Evolutionary conservation across 2,888 invertebrate genomes (phyloP), one percentile per base, ranked within the genome.

Genomic region (Ectobius pallidus): DNA sequence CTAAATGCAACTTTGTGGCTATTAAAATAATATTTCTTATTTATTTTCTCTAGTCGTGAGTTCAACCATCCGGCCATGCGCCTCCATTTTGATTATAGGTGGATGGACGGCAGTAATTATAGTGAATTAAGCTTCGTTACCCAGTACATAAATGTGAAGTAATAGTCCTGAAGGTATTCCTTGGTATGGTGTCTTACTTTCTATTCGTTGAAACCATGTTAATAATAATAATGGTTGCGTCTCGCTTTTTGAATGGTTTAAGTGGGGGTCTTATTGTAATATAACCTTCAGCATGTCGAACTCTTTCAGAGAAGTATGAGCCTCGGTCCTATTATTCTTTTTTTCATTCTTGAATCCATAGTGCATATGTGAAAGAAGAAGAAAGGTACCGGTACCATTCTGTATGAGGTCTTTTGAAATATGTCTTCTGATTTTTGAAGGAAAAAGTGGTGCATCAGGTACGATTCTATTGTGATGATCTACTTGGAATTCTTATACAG

Each of bases 61-160:
- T 7, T 46, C n/a, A 14, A n/a, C 7, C n/a, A 14, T 14, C 4
- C 18, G n/a, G 7, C n/a, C 7, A 14, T n/a, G 7, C 3, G n/a
- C n/a, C n/a, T n/a, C n/a, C n/a, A 46, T 3, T 46, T 46, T 7
- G n/a, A 46, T 46, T 14, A 6, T 39, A 39, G 39, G n/a, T 14
- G 3, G 3, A 46, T 11, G n/a, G 46, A 46, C 3, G n/a, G n/a
- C n/a, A 14, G n/a, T n/a, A 46, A n/a, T 14, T 46, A 46, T 3
- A 46, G n/a, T 46, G 46, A 46, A n/a, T 46, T 39, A 39, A 39
- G 20, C 18, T 49, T 49, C 49, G 49, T 49, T 49, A n/a, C 49
- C 49, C 18, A 11, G 18, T 9, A 49, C 18, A 4, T 11, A 49
- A 1, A n/a, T n/a, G 20, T 20, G 18, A 2, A 49, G 11, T 27